Base-by-base conservation (phyloP, 2,888 invertebrate species). In the Coelopa pilipes region DNA sequence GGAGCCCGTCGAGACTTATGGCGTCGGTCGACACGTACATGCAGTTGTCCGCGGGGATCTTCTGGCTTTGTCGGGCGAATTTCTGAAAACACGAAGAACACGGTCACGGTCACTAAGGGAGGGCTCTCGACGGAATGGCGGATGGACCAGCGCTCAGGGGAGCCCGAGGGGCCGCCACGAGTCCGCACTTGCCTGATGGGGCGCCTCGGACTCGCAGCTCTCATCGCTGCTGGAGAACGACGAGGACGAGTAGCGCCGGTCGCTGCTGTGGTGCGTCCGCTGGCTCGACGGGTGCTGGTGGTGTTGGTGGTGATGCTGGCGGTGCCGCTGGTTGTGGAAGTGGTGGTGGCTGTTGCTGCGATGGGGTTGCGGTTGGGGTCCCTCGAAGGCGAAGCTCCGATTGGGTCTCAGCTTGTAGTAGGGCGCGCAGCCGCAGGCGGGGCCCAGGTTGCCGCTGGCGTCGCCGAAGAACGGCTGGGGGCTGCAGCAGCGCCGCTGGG, bases 221-320 rank as follows among this genome's bases (percentile, higher is more conserved):
- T 83, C 83, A 76, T 83, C 83, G 74, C 82, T 81, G 74, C 82
- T 82, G 9, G 83, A 82, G 77, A 78, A 83, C 57, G 82, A 81
- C 15, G 81, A 82, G 57, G 82, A 81, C 21, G 81, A 81, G 75
- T 80, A 81, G 55, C 77, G 75, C 57, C 77, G 76, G 57, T 76
- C 73, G 57, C 74, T 76, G 21, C 76, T 75, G 17, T 69, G 70
- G 47, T 21, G 50, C n/a, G 62, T 21, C 3, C 62, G 45, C 34
- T 34, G 34, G 34, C 4, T 7, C 34, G 34, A 11, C 68, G 68
- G 13, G 12, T 57, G 57, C 1, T 46, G 46, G 12, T 13, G 34
- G 12, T 19, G 21, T 11, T 62, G 21, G n/a, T n/a, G n/a, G n/a
- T n/a, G n/a, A 15, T 45, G 5, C n/a, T 15, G n/a, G 15, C 10